These are phyloP conservation scores for Marasmarcha lunaedactyla DNA, from an alignment of 2,888 invertebrate species.

Conservation along the genomic window DNA sequence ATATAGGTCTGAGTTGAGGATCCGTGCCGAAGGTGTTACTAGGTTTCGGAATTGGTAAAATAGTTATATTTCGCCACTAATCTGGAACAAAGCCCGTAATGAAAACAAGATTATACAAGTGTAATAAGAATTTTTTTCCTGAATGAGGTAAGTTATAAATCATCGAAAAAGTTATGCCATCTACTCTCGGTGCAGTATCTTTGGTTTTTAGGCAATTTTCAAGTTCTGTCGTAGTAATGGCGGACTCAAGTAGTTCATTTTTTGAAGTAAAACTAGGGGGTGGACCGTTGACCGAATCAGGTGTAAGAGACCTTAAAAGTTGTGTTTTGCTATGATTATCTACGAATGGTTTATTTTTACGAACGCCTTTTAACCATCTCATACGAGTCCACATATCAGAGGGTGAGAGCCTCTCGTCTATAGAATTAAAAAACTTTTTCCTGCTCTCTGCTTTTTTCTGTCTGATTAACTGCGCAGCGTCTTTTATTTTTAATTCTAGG, in stretches of 20 bases:
- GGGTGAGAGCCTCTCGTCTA: no score
- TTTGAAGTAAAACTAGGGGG: no score
- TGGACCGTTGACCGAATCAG: not conserved
- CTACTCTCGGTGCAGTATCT: no score
- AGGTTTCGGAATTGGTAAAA: no score
- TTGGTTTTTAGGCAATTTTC: no score
- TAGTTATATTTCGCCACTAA: no score
- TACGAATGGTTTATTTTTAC: no score
- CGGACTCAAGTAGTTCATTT: no score
- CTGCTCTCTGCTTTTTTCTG: not conserved
- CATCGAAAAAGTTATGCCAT: no score
- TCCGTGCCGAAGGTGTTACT: not conserved
- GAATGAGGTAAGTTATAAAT: not conserved
- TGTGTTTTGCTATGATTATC: not conserved
- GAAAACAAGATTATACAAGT: not conserved
- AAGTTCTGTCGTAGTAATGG: no score
- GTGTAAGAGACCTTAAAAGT: not conserved
- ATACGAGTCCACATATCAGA: not conserved
- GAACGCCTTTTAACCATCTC: no score
- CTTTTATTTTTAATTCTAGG: not conserved
- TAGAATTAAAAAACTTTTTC: no score
- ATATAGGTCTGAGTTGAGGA: slow-evolving; percentile 5
- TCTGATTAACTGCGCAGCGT: not conserved
- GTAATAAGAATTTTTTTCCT: not conserved
- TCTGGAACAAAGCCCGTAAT: not conserved